Conservation (phyloP, 37 sponge, comb jelly and placozoan species). For the Theonella swinhoei region DNA sequence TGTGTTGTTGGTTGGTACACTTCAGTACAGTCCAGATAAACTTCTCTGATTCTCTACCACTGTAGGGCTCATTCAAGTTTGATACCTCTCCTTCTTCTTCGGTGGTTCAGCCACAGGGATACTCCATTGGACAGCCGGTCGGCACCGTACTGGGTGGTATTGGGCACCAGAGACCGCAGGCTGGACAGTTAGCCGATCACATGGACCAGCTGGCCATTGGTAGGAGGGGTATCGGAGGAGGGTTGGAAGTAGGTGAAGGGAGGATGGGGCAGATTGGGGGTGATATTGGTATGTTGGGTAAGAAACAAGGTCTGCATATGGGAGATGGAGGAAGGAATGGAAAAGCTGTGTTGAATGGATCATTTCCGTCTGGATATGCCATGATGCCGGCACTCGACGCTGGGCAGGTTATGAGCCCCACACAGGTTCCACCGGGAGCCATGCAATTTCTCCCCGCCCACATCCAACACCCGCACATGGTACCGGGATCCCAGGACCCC, state of each 20-base stretch:
- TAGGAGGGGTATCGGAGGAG: not conserved
- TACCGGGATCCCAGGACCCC: not conserved
- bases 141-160: not conserved
- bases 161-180: not conserved
- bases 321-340: not conserved
- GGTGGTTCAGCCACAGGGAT: not conserved
- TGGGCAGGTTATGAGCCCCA: conserved; percentile 46
- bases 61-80: not conserved
- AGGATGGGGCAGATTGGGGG: not conserved
- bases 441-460: not conserved
- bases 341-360: not conserved
- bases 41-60: no score
- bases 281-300: no score
- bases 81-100: not conserved
- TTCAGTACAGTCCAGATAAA: no score
- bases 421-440: conserved; percentile 2
- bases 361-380: not conserved
- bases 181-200: not conserved
- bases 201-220: not conserved
- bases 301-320: not conserved
- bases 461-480: not conserved
- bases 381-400: not conserved
- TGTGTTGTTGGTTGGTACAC: no score
- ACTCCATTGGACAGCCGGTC: not conserved
- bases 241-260: not conserved